Percentiles rank a stretch among this genome's conserved stretches.
Conservation (phyloP, 2,888 invertebrate genomes). For the Phyllotreta cruciferae region DNA sequence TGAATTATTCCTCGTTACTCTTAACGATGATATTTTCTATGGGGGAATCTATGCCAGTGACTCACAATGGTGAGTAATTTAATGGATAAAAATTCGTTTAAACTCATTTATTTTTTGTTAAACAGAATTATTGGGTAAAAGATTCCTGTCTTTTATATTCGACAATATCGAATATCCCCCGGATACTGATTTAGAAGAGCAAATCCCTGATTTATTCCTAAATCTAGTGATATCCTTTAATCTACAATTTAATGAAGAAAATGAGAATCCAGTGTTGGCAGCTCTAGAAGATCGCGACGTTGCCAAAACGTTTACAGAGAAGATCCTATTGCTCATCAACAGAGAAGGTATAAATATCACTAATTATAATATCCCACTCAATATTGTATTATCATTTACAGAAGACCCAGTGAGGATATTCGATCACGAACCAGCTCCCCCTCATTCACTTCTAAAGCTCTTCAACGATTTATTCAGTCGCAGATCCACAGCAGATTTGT, state of each 20-base stretch:
- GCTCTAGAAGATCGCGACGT: conserved; percentile 72
- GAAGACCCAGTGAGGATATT: conserved; percentile 89
- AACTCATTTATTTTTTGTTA: neutral
- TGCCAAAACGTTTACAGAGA: conserved; percentile 91
- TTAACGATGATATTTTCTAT: conserved; percentile 89
- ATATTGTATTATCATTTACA: conserved; percentile 53
- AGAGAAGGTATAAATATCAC: conserved; percentile 75
- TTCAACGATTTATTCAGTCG: conserved; percentile 85
- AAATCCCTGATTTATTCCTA: conserved; percentile 84
- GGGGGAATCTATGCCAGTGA: conserved; percentile 88
- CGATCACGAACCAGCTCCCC: conserved; percentile 79
- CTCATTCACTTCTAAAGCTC: conserved; percentile 88
- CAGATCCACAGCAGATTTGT: conserved; percentile 80
- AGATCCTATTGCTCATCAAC: conserved; percentile 84
- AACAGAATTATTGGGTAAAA: conserved; percentile 81
- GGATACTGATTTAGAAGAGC: conserved; percentile 81
- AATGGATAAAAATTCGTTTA: neutral
- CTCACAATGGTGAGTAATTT: conserved; percentile 77
- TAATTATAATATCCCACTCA: no score
- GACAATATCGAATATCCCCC: conserved; percentile 83
- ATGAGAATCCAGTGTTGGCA: conserved; percentile 75
- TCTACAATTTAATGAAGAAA: conserved; percentile 76
- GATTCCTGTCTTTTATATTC: conserved; percentile 81
- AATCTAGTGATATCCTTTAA: conserved; percentile 88
- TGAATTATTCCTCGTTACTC: conserved; percentile 83